A percentile compares a stretch with the other conserved stretches of the same genome.
phyloP scores from a whole-genome alignment of 1,140 invertebrate species.

The Phocides pigmalion region DNA sequence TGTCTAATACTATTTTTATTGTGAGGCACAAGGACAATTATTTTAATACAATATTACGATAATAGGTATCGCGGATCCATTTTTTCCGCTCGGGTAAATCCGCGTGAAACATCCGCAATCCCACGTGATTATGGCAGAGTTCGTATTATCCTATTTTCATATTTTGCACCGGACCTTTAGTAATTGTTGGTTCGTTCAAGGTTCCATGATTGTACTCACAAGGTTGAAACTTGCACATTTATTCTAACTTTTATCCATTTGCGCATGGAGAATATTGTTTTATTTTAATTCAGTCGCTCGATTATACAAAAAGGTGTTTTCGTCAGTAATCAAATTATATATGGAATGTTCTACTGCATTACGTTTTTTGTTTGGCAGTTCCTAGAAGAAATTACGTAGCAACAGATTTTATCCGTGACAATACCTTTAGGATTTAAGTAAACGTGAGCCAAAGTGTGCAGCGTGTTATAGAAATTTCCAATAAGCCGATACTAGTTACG shows the following conservation, averaged over 20 bases:
- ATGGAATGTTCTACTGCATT: too few species aligned
- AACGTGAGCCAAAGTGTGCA: too few species aligned
- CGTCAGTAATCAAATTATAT: too few species aligned
- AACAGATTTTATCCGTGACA: too few species aligned
- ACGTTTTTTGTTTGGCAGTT: too few species aligned
- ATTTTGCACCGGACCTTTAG: constrained; percentile 44
- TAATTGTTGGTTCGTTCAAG: not conserved
- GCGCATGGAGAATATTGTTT: not conserved
- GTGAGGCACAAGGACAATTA: not conserved
- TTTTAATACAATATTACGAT: not conserved
- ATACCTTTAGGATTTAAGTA: too few species aligned
- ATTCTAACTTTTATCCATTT: not conserved
- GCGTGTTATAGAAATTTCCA: too few species aligned
- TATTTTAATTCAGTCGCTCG: not conserved
- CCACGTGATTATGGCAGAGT: constrained; percentile 48
- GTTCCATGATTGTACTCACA: not conserved
- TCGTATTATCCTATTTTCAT: constrained; percentile 52
- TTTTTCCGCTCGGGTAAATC: constrained; percentile 59
- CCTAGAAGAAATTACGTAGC: too few species aligned
- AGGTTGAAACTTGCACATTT: not conserved
- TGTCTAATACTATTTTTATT: not conserved
- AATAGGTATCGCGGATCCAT: constrained; percentile 15
- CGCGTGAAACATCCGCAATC: constrained; percentile 61
- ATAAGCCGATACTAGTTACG: not conserved
- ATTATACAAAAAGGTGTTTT: too few species aligned